Base-by-base conservation (phyloP, 2,797 vertebrate genomes). In the Gadopsis bispinosus region DNA sequence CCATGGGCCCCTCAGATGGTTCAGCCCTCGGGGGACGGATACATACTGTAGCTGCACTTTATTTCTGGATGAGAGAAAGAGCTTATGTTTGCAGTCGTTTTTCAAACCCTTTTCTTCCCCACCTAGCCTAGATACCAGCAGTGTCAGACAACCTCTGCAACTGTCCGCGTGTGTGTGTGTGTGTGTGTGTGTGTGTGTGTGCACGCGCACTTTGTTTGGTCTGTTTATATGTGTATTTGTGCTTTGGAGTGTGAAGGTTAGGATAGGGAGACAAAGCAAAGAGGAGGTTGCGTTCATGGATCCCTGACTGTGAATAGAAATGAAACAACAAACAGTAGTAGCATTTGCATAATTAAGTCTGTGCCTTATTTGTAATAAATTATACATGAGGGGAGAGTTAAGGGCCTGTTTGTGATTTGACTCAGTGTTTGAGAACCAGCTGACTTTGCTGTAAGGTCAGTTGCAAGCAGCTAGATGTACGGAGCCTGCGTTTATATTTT, bases 21-120 rank as follows among this genome's bases (percentile, higher is more conserved):
- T 72, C 65, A 58, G 76, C 68, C 71, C 75, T 29, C 3, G 63
- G 51, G 75, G 48, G 53, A 26, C 26, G 26, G 50, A 19, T 22
- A 19, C 10, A n/a, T 73, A n/a, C 61, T 47, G 61, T 12, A 67
- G 73, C 69, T 63, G 73, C 74, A 74, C 61, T 83, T 77, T 73
- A 76, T 84, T 80, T 83, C 64, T 26, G 1, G 50, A 62, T 29
- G 11, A 47, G 29, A 73, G 41, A 75, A 88, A 86, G 73, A 86
- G 89, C 88, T 85, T 83, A 84, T 83, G 80, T 75, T 65, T 66
- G 84, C 83, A 84, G 74, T 83, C 26, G 11, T 82, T 87, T 89
- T 75, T 74, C 7, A 69, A 66, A 26, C 16, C 16, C 41, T 26
- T 29, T 51, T 60, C 26, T 31, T 1, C 45, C 33, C 19, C 56